Conservation (phyloP, 2,888 invertebrate genomes). For the Lycophotia porphyrea region DNA sequence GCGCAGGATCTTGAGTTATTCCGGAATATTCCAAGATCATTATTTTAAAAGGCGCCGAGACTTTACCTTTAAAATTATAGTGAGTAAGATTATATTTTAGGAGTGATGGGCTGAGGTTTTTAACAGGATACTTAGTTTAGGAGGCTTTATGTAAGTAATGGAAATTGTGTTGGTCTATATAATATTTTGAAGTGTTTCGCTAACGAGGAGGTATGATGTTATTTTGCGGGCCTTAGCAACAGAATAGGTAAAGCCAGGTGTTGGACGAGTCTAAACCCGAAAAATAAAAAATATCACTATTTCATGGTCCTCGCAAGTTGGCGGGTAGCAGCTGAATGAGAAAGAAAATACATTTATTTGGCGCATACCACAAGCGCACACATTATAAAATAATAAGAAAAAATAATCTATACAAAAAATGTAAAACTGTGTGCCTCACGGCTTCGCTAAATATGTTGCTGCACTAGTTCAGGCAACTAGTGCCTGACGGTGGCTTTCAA, state of each 20-base stretch:
- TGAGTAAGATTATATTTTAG: constrained; percentile 36
- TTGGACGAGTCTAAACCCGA: not conserved
- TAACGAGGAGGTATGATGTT: not conserved
- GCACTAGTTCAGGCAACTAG: too few relatives aligned
- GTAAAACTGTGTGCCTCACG: too few relatives aligned
- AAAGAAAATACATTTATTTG: too few relatives aligned
- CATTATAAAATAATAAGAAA: too few relatives aligned
- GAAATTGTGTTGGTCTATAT: not conserved
- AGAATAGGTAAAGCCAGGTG: not conserved
- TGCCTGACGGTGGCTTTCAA: too few relatives aligned
- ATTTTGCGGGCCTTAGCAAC: not conserved
- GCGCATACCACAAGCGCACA: too few relatives aligned
- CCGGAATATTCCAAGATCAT: constrained; percentile 58
- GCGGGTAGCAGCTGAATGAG: not conserved
- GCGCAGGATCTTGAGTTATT: constrained; percentile 49
- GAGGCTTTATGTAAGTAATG: constrained; percentile 8
- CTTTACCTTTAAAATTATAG: constrained; percentile 31
- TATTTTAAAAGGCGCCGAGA: constrained; percentile 54
- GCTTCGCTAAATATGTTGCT: too few relatives aligned
- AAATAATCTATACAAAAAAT: too few relatives aligned
- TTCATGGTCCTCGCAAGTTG: not conserved
- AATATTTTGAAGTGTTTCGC: not conserved
- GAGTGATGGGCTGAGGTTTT: not conserved
- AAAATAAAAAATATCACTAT: not conserved
- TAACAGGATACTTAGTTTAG: not conserved